phyloP scores from a whole-genome alignment of 2,113 vertebrate species.

The Bagarius yarrelli region DNA sequence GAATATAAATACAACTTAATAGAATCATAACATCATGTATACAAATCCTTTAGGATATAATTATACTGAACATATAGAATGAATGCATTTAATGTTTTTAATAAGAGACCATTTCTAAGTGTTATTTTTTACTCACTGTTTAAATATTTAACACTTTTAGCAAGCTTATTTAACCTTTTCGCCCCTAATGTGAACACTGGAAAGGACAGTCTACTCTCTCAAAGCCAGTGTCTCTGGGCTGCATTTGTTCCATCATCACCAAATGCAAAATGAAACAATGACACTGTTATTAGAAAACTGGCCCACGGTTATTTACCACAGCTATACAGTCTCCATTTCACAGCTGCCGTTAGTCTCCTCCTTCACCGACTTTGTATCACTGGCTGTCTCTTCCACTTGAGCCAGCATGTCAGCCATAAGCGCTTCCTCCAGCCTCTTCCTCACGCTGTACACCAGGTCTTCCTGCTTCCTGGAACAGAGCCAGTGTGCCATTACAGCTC shows the following conservation, averaged over 20 bases:
- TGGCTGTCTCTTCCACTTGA: conserved; percentile 82
- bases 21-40: neutral
- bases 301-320: conserved; percentile 59
- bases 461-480: conserved; percentile 85
- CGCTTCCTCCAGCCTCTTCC: conserved; percentile 91
- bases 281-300: neutral
- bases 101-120: too few relatives aligned
- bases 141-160: neutral
- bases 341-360: conserved; percentile 69
- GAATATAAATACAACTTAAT: neutral
- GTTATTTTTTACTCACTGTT: neutral
- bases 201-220: neutral
- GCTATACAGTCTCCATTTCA: conserved; percentile 84
- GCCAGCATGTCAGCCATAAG: conserved; percentile 96
- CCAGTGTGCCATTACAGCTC: neutral
- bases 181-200: neutral
- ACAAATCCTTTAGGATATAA: neutral
- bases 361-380: conserved; percentile 65
- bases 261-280: neutral
- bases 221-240: neutral
- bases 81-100: too few relatives aligned
- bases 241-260: neutral
- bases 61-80: neutral
- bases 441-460: conserved; percentile 90
- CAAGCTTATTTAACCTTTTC: neutral